Conservation (phyloP, 2,888 invertebrate genomes). For the Eristalis arbustorum region DNA sequence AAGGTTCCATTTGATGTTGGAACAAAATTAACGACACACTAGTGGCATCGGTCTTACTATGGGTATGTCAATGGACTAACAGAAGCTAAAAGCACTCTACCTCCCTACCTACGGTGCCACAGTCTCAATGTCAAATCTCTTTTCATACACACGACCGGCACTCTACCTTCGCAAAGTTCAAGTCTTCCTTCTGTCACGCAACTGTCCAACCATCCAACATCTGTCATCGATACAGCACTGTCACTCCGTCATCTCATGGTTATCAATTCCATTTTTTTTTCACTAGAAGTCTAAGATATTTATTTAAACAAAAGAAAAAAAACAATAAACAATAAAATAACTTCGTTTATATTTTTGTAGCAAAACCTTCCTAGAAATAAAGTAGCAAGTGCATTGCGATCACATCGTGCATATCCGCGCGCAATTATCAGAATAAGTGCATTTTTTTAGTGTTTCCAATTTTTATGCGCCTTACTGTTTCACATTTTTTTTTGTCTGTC, state of each 20-base stretch:
- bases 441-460: not conserved
- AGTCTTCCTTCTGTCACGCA: not conserved
- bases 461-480: not conserved
- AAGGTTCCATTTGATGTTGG: no score
- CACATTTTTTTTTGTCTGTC: not conserved
- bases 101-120: no score
- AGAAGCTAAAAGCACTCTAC: no score
- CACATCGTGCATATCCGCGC: slow-evolving; percentile 20
- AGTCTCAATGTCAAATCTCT: no score
- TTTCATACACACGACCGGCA: not conserved
- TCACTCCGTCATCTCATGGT: slow-evolving; percentile 12
- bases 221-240: not conserved
- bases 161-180: not conserved
- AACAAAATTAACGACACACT: no score
- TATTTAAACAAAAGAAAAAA: not conserved
- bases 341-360: not conserved
- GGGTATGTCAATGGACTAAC: no score
- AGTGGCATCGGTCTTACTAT: no score
- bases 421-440: slow-evolving; percentile 2
- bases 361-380: not conserved
- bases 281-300: not conserved
- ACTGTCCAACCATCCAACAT: not conserved
- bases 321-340: not conserved
- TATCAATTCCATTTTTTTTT: slow-evolving; percentile 13
- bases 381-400: not conserved